These are phyloP conservation scores for Notechis scutatus DNA, from an alignment of 2,113 vertebrate species.

Conservation along the genomic window DNA sequence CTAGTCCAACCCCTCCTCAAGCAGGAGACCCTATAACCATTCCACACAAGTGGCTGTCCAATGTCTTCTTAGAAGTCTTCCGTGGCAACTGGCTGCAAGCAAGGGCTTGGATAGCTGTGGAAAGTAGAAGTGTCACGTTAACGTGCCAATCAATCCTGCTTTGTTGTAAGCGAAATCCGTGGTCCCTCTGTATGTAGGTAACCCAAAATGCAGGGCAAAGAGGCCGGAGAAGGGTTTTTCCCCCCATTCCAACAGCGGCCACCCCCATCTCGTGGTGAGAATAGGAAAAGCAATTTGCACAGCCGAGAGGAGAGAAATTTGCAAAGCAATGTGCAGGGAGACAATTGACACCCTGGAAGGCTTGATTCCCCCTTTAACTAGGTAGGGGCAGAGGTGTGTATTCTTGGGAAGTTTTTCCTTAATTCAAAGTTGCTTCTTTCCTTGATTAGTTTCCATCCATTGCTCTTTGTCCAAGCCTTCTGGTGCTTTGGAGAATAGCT, in stretches of 20 bases:
- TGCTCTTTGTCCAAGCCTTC: too few relatives aligned
- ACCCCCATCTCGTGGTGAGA: constrained; percentile 47
- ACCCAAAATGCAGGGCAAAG: neutral
- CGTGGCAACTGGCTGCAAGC: neutral
- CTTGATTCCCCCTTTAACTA: neutral
- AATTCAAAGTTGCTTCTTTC: too few relatives aligned
- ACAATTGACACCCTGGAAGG: neutral
- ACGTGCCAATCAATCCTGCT: neutral
- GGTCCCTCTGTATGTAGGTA: accelerated
- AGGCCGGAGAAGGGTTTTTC: accelerated
- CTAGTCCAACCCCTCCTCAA: too few relatives aligned
- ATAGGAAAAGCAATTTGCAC: neutral
- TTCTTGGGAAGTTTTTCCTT: too few relatives aligned
- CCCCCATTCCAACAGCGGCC: constrained; percentile 4
- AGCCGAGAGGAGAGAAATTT: neutral
- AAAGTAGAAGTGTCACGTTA: neutral
- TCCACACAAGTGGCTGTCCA: too few relatives aligned
- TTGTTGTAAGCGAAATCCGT: accelerated
- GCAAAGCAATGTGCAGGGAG: too few relatives aligned
- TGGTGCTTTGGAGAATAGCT: too few relatives aligned
- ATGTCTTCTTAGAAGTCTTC: too few relatives aligned
- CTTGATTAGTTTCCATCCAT: too few relatives aligned
- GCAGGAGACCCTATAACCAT: too few relatives aligned
- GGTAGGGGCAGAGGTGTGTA: too few relatives aligned
- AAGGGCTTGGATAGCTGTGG: neutral